phyloP scores from a whole-genome alignment of 37 sponge, comb jelly and placozoan species.

The Mnemiopsis leidyi region DNA sequence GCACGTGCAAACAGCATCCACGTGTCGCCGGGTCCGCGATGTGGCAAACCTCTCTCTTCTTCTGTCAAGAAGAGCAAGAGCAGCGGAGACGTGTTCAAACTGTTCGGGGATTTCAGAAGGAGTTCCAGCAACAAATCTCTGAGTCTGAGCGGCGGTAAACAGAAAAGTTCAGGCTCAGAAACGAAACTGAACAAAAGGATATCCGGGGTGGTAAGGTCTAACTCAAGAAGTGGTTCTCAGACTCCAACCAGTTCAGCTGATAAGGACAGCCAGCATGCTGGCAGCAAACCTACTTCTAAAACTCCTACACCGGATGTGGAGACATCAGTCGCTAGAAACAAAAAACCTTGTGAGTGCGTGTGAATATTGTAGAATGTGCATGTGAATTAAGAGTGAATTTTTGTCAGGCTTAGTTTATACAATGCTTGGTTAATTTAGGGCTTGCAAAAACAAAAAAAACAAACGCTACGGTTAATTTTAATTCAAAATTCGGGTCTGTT shows the following conservation, averaged over 20 bases:
- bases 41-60: background rate
- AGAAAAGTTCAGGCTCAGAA: background rate
- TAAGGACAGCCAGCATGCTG: background rate
- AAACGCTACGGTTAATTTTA: too few species aligned
- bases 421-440: too few species aligned
- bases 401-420: too few species aligned
- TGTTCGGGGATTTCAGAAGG: too few species aligned
- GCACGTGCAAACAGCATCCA: background rate
- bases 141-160: background rate
- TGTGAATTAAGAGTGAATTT: too few species aligned
- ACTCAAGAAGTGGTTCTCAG: background rate
- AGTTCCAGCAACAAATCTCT: background rate
- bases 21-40: background rate
- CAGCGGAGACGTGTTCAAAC: background rate
- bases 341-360: background rate
- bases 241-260: background rate
- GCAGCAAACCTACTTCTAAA: background rate
- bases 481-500: too few species aligned
- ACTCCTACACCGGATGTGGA: background rate
- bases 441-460: too few species aligned
- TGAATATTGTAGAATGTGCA: too few species aligned
- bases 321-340: background rate
- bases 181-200: background rate
- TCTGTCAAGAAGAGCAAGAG: slow-evolving; percentile 20
- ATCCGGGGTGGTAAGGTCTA: background rate